Base-by-base conservation (phyloP, 2,888 invertebrate genomes). In the Petrolisthes cinctipes region DNA sequence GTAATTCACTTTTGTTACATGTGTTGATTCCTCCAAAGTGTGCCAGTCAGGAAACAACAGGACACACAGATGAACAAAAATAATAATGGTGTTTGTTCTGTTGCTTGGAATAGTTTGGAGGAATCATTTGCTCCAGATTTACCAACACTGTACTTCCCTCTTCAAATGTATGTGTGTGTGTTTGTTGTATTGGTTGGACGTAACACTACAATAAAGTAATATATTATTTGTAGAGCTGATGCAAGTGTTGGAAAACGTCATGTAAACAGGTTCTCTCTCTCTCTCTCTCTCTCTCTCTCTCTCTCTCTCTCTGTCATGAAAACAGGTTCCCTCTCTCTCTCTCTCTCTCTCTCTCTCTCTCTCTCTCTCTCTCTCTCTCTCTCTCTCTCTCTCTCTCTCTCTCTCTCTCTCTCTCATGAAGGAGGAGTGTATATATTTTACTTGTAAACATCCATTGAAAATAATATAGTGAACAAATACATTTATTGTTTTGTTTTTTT, bases 321-420 rank as follows among this genome's bases (percentile, higher is more conserved):
- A 7, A 7, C 14, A 14, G 5, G 9, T 37, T 37, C 51, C 4
- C 14, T 14, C 37, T 76, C 6, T 6, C 76, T 37, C 37, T 37
- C 51, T 6, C 51, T 76, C 23, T 76, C 5, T 76, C 23, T 37
- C 5, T 76, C 23, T 6, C 76, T 37, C 14, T 3, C 7, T 37
- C 23, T 76, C 37, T 76, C 76, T 37, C 37, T 37, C 5, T 76
- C 23, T 37, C 6, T 37, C 7, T 76, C 23, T 76, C 76, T 76
- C 37, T 53, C 20, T 17, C 53, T 53, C 37, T 68, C 51, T 53
- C n/a, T n/a, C 37, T 37, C 53, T 51, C 51, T 66, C 66, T 51
- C 82, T 82, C 51, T 81, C 81, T 79, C 79, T 79, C 79, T 79
- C 76, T 79, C 79, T 79, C 79, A 53, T 53, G 11, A 37, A 20